phyloP scores from a whole-genome alignment of 2,797 vertebrate species.

The Platalea minor region DNA sequence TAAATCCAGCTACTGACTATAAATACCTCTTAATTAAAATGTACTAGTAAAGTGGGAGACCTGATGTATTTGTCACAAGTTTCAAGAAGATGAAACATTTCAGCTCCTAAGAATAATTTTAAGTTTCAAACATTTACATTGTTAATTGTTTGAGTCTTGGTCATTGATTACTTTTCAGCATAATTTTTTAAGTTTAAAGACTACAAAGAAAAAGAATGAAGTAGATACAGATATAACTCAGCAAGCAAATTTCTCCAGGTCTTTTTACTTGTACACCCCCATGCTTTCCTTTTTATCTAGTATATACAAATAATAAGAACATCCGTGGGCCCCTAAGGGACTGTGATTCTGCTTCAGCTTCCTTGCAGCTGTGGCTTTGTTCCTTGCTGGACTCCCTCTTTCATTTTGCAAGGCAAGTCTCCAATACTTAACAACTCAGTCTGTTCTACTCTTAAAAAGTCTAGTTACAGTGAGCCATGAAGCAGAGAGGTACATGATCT shows the following conservation, averaged over 20 bases:
- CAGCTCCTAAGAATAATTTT: not conserved
- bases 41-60: not conserved
- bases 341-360: slow-evolving; percentile 21
- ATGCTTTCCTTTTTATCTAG: slow-evolving; percentile 26
- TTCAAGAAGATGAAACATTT: not conserved
- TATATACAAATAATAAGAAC: slow-evolving; percentile 37
- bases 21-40: not conserved
- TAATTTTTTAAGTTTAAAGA: not conserved
- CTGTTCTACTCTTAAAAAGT: not conserved
- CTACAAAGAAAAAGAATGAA: not conserved
- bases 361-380: slow-evolving; percentile 50
- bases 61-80: not conserved
- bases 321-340: not conserved
- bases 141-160: not conserved
- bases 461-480: not conserved
- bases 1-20: not conserved
- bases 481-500: not conserved
- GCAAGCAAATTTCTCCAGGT: not conserved
- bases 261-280: not conserved
- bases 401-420: not conserved
- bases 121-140: not conserved
- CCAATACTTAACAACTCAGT: not conserved
- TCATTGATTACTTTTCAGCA: not conserved
- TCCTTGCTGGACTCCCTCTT: slow-evolving; percentile 25
- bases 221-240: not conserved